Conservation (phyloP, 2,888 invertebrate genomes). For the Napeogenes inachia region DNA sequence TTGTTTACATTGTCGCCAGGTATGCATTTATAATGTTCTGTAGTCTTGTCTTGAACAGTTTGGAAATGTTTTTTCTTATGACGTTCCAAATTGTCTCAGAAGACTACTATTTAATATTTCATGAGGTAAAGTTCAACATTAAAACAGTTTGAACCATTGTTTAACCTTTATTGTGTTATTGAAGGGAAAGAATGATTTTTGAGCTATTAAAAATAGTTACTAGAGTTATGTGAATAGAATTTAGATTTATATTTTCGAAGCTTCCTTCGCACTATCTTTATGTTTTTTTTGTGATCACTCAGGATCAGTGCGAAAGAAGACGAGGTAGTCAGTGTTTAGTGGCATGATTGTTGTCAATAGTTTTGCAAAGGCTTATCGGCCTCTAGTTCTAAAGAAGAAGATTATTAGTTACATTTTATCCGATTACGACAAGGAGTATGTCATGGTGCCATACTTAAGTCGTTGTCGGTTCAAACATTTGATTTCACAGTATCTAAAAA, state of each 20-base stretch:
- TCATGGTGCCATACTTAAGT: not conserved
- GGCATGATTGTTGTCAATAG: slow-evolving; percentile 72
- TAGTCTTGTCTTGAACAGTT: slow-evolving; percentile 14
- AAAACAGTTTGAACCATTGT: slow-evolving; percentile 3
- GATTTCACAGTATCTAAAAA: not conserved
- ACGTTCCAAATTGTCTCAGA: slow-evolving; percentile 18
- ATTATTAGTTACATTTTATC: not conserved
- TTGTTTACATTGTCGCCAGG: slow-evolving; percentile 79
- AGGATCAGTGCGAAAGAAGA: slow-evolving; percentile 43
- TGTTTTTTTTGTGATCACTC: not conserved
- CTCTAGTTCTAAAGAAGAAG: slow-evolving; percentile 8
- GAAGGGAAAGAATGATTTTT: slow-evolving; percentile 10
- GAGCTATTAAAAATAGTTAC: slow-evolving; percentile 23
- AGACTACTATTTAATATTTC: slow-evolving; percentile 2
- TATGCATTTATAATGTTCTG: slow-evolving; percentile 57
- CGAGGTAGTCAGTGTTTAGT: slow-evolving; percentile 56
- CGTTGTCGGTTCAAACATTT: slow-evolving; percentile 1
- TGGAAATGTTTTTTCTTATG: slow-evolving; percentile 7
- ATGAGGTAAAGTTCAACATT: slow-evolving; percentile 1
- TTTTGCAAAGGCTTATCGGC: slow-evolving; percentile 38
- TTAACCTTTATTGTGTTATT: not conserved
- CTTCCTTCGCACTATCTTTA: slow-evolving; percentile 26
- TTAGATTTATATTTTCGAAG: slow-evolving; percentile 22
- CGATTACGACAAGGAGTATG: slow-evolving; percentile 6
- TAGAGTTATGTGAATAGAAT: slow-evolving; percentile 29